A percentile compares a stretch with the other conserved stretches of the same genome.
Conservation (phyloP, 2,888 invertebrate genomes). For the Drosophila recens region DNA sequence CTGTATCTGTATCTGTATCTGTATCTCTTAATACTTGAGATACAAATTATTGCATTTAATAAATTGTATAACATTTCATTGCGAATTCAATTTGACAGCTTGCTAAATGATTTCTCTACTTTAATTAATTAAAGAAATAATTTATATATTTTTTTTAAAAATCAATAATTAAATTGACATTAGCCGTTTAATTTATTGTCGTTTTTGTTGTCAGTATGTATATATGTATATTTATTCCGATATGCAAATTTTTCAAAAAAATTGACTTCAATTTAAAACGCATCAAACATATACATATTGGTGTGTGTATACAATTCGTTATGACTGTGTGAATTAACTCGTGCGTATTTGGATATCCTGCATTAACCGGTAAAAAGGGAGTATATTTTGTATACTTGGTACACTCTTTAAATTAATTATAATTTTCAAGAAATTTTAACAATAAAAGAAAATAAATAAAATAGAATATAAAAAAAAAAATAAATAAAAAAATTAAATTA, state of each 20-base stretch:
- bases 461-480: too few species aligned
- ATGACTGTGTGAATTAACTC: constrained; percentile 19
- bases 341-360: constrained; percentile 28
- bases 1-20: background rate
- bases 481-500: too few species aligned
- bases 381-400: background rate
- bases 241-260: constrained; percentile 60
- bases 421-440: background rate
- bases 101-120: constrained; percentile 24
- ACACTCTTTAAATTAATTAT: background rate
- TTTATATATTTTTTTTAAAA: constrained; percentile 21
- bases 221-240: constrained; percentile 25
- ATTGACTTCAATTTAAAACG: constrained; percentile 79
- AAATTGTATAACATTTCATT: constrained; percentile 17
- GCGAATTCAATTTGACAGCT: constrained; percentile 24
- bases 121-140: constrained; percentile 34
- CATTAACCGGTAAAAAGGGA: background rate
- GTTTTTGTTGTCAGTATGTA: constrained; percentile 10
- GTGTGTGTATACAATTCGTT: constrained; percentile 14
- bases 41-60: background rate
- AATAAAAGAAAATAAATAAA: too few species aligned
- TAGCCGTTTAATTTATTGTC: constrained; percentile 62
- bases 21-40: constrained; percentile 1
- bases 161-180: constrained; percentile 71
- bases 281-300: constrained; percentile 55